Percentiles rank a stretch among this genome's conserved stretches.
Conservation (phyloP, 2,113 vertebrate genomes). For the Percopsis transmontana region DNA sequence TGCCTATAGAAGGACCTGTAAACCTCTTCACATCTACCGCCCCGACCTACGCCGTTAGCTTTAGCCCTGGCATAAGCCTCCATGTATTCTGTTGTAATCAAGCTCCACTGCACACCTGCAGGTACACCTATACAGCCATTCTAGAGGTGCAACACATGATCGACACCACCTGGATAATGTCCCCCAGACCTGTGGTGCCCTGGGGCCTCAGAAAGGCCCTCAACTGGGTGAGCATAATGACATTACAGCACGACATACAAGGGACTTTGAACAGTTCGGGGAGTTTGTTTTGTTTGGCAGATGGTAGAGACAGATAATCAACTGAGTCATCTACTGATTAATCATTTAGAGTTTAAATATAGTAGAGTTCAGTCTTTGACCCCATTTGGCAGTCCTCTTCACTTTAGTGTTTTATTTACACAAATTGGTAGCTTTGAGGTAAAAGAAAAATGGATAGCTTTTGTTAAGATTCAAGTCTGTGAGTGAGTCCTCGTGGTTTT, state of each 20-base stretch:
- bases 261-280: no score
- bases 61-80: no score
- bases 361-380: neutral
- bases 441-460: no score
- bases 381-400: neutral
- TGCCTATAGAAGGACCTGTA: no score
- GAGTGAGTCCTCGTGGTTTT: no score
- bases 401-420: no score
- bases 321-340: neutral
- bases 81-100: no score
- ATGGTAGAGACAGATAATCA: neutral
- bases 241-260: neutral
- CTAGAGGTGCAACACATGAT: constrained; percentile 88
- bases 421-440: no score
- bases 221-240: constrained; percentile 70
- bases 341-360: neutral
- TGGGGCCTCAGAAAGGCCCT: constrained; percentile 91
- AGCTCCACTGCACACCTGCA: constrained; percentile 32
- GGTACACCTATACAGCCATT: constrained; percentile 81
- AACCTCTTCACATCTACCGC: no score
- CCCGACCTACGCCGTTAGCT: no score
- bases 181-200: constrained; percentile 85
- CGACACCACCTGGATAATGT: constrained; percentile 89
- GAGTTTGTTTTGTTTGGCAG: neutral
- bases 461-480: no score